phyloP scores from a whole-genome alignment of 2,888 invertebrate species.

The Agrochola lota region DNA sequence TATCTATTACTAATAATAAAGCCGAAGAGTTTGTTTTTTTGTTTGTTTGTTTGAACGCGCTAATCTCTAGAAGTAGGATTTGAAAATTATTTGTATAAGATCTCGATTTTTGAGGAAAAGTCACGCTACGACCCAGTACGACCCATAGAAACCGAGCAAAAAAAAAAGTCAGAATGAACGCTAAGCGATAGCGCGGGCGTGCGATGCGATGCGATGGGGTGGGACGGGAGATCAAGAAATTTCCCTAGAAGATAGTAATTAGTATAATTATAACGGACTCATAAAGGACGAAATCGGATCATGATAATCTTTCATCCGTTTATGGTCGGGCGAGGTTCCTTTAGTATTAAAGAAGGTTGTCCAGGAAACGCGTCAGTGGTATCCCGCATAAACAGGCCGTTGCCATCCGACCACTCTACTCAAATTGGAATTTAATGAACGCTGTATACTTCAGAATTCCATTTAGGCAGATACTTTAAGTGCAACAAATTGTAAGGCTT shows the following conservation, averaged over 20 bases:
- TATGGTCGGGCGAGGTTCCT: constrained; percentile 1
- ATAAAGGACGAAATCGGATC: constrained; percentile 5
- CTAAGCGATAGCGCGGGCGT: no score
- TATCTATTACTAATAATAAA: background rate
- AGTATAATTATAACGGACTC: background rate
- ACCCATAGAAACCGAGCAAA: no score
- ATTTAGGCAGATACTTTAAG: constrained; percentile 41
- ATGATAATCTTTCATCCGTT: constrained; percentile 8
- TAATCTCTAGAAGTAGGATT: no score
- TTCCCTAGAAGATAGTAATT: no score
- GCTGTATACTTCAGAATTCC: constrained; percentile 53
- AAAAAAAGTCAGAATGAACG: no score
- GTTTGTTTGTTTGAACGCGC: no score
- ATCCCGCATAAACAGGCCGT: constrained; percentile 82
- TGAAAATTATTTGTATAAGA: no score
- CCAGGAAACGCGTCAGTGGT: constrained; percentile 78
- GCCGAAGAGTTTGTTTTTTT: background rate
- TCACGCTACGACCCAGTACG: no score
- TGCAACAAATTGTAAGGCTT: constrained; percentile 31
- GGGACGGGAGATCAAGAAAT: no score
- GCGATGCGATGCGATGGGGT: no score
- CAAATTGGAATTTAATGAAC: constrained; percentile 62
- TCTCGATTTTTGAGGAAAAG: no score
- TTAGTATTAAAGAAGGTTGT: constrained; percentile 43
- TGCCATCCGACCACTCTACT: constrained; percentile 70